Conservation (phyloP, 2,888 invertebrate species). For the Blomia tropicalis region DNA sequence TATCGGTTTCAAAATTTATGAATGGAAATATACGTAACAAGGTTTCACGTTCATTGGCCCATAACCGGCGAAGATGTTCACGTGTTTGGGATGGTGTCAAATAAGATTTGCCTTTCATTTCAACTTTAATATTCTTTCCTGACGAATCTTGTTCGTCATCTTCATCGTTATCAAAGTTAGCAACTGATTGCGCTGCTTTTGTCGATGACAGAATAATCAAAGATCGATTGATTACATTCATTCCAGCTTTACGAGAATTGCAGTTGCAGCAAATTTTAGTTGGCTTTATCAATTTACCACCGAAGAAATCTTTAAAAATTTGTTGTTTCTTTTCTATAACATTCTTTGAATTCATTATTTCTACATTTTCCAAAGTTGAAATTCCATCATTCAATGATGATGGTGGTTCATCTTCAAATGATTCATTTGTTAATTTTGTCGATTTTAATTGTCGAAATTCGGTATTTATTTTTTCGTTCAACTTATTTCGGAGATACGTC, state of each 20-base stretch:
- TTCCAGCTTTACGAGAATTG: background rate
- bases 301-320: constrained; percentile 32
- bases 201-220: constrained; percentile 14
- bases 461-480: constrained; percentile 12
- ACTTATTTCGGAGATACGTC: background rate
- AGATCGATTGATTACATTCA: constrained; percentile 25
- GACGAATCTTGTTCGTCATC: constrained; percentile 13
- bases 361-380: background rate
- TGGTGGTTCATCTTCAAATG: background rate
- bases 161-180: constrained; percentile 20
- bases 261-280: constrained; percentile 28
- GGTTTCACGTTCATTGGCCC: constrained; percentile 52
- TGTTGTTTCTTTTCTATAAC: constrained; percentile 32
- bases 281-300: constrained; percentile 26
- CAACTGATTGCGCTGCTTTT: background rate
- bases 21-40: constrained; percentile 55
- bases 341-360: constrained; percentile 31
- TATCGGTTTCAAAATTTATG: constrained; percentile 36
- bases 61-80: constrained; percentile 52
- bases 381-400: background rate
- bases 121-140: constrained; percentile 16
- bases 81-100: constrained; percentile 35
- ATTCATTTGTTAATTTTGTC: background rate
- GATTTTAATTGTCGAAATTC: background rate
- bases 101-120: constrained; percentile 29